phyloP scores from a whole-genome alignment of 2,113 vertebrate genomes.

The Sorex fumeus region DNA sequence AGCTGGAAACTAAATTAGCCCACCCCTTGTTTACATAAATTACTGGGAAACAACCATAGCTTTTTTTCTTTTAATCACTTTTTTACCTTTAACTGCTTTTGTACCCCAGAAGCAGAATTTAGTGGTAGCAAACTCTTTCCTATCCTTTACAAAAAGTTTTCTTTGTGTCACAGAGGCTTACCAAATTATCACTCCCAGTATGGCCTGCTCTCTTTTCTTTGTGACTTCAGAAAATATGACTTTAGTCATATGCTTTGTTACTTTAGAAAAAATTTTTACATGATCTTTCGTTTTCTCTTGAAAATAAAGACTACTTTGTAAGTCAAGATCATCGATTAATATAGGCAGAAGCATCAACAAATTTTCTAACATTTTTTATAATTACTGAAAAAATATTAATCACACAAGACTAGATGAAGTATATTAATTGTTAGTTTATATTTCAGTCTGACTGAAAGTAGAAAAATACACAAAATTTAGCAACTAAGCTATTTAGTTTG shows the following conservation, averaged over 20 bases:
- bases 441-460: not conserved
- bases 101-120: not conserved
- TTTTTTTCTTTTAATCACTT: not conserved
- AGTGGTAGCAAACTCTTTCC: not conserved
- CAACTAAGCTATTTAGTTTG: not conserved
- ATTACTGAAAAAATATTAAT: not conserved
- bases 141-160: not conserved
- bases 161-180: not conserved
- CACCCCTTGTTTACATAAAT: not conserved
- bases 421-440: constrained; percentile 5
- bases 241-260: not conserved
- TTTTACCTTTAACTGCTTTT: not conserved
- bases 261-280: constrained; percentile 16
- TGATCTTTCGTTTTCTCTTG: constrained; percentile 25
- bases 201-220: not conserved
- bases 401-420: too few species aligned
- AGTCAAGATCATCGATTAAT: not conserved
- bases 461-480: not conserved
- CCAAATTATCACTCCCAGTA: not conserved
- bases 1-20: not conserved
- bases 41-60: not conserved
- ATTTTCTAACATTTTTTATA: not conserved
- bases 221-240: constrained; percentile 12
- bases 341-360: not conserved
- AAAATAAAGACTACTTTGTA: not conserved